Conservation (phyloP, 1,140 invertebrate species). For the Belonocnema kinseyi region DNA sequence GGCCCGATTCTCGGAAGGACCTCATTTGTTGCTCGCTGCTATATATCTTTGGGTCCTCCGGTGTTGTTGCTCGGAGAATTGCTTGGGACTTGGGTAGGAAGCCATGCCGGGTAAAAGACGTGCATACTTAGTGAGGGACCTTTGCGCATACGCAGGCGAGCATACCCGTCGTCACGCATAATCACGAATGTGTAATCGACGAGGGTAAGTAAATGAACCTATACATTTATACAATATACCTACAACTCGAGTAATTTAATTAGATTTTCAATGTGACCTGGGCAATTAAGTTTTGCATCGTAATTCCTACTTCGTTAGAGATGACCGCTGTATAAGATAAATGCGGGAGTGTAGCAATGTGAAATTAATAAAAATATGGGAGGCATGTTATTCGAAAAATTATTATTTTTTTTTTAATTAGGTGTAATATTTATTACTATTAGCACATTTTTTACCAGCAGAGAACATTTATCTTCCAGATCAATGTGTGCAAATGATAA, state of each 20-base stretch:
- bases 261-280: constrained; percentile 7
- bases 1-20: constrained; percentile 75
- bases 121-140: constrained; percentile 52
- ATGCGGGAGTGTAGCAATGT: no score
- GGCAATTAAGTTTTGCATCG: constrained; percentile 7
- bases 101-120: constrained; percentile 46
- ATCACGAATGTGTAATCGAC: constrained; percentile 24
- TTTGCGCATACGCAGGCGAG: constrained; percentile 17
- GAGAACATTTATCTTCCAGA: no score
- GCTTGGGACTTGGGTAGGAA: constrained; percentile 56
- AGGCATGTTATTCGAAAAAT: no score
- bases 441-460: no score
- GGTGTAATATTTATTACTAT: no score
- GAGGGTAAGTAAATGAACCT: constrained; percentile 29
- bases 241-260: constrained; percentile 19
- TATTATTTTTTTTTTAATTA: no score
- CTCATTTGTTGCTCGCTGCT: constrained; percentile 73
- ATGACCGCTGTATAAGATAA: not conserved
- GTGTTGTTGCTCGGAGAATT: constrained; percentile 53
- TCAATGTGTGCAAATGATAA: no score
- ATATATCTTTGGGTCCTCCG: constrained; percentile 60
- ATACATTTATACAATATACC: constrained; percentile 17
- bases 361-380: no score
- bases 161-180: constrained; percentile 20
- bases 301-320: not conserved